Base-by-base conservation (phyloP, 2,888 invertebrate genomes). In the Himalopsyche japonica region DNA sequence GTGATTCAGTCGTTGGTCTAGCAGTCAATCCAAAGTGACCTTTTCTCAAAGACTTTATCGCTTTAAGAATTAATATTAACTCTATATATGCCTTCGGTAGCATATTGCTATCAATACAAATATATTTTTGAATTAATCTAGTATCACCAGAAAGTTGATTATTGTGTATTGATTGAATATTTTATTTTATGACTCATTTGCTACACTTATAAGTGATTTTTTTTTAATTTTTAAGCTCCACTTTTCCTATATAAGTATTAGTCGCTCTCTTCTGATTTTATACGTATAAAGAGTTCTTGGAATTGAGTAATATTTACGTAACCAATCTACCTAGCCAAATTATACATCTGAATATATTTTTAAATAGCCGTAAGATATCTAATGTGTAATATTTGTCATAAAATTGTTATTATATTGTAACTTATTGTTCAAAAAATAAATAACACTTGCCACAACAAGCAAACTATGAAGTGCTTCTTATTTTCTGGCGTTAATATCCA, bases 41-140 rank as follows among this genome's bases (percentile, higher is more conserved):
- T 86, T 84, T 82, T 82, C 80, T 82, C 83, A 84, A 86, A 86
- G 85, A 85, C 85, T 84, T 81, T 82, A 79, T 81, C 84, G 85
- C 86, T 84, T 86, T 86, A 84, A 78, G 24, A 76, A 79, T 12
- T 48, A 79, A 79, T 84, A 81, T 77, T 49, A 80, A 80, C 15
- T 47, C 15, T 47, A 18, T 48, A 27, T 80, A 82, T 48, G 48
- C 77, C 24, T 64, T 83, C 48, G 76, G 76, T 83, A 83, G 83
- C 80, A 76, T 80, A 76, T 80, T 83, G 49, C 83, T 83, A 80
- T 80, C 79, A 70, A 82, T 64, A 79, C 78, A 82, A 78, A 78
- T 82, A 57, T 82, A 76, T 76, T 76, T 76, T 76, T 76, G 34
- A 76, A 76, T 32, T 76, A 76, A 32, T 76, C 57, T 57, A 57